These are phyloP conservation scores for Heliconius sara DNA, from an alignment of 2,888 invertebrate species.

Conservation along the genomic window DNA sequence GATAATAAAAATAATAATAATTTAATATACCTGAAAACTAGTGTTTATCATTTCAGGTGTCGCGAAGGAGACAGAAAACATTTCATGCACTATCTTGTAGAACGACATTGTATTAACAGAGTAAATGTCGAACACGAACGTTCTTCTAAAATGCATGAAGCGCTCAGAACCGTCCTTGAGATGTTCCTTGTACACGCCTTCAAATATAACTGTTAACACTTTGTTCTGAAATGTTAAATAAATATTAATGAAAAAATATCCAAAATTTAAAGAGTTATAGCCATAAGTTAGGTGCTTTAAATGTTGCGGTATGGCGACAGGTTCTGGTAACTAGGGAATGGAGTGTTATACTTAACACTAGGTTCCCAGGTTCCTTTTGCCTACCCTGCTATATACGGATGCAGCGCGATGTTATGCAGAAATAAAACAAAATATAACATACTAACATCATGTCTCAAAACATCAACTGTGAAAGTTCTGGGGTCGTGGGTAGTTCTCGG, in stretches of 20 bases:
- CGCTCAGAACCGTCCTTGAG: conserved; percentile 38
- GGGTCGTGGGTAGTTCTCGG: conserved; percentile 66
- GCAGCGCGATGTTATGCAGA: not conserved
- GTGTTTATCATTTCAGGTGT: conserved; percentile 55
- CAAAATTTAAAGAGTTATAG: too few species aligned
- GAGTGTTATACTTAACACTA: not conserved
- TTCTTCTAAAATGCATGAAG: conserved; percentile 64
- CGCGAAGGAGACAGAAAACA: conserved; percentile 60
- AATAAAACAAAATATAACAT: not conserved
- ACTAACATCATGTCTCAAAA: conserved; percentile 68
- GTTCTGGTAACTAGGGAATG: not conserved
- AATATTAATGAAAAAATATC: too few species aligned
- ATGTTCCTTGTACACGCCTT: conserved; percentile 66
- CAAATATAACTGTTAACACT: conserved; percentile 59
- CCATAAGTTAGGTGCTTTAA: too few species aligned
- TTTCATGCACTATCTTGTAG: conserved; percentile 63
- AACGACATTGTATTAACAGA: conserved; percentile 45
- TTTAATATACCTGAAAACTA: conserved; percentile 63
- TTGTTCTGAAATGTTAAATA: conserved; percentile 56
- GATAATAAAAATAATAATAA: not conserved
- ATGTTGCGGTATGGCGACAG: too few species aligned
- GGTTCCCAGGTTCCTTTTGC: not conserved
- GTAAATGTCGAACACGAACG: conserved; percentile 60
- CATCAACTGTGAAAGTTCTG: conserved; percentile 68
- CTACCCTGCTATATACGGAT: not conserved